phyloP scores from a whole-genome alignment of 1,140 invertebrate species.

The Lamellibrachia luymesi region DNA sequence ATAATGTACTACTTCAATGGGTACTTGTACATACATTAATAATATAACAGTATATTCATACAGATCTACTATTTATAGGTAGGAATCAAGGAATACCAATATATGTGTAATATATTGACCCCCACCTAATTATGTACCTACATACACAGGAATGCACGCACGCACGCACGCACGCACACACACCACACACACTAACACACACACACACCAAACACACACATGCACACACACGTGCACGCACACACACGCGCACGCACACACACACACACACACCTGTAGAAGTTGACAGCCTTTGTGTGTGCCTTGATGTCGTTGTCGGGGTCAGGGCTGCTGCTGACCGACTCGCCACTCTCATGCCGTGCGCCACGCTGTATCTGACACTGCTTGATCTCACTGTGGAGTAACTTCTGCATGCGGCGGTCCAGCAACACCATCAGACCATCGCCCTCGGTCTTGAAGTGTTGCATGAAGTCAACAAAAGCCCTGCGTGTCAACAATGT shows the following conservation, averaged over 20 bases:
- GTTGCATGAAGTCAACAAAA: conserved; percentile 84
- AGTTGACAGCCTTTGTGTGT: neutral
- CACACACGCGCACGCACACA: neutral
- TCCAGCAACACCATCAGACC: conserved; percentile 80
- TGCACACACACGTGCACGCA: neutral
- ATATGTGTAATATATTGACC: neutral
- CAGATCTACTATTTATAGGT: neutral
- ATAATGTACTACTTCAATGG: neutral
- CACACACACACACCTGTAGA: neutral
- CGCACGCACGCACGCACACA: neutral
- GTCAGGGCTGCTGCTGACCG: conserved; percentile 54
- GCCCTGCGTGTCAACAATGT: conserved; percentile 61
- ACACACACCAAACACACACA: neutral
- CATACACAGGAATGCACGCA: neutral
- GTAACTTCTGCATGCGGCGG: conserved; percentile 75
- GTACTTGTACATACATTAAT: too few relatives aligned
- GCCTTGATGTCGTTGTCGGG: conserved; percentile 36
- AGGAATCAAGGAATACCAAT: neutral
- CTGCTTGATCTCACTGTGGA: conserved; percentile 60
- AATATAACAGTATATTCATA: neutral
- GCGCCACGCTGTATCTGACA: neutral
- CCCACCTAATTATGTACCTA: neutral
- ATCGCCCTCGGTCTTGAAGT: conserved; percentile 89
- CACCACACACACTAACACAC: neutral
- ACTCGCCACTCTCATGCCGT: neutral